Evolutionary conservation across 2,888 invertebrate genomes (phyloP).

Genomic region (Scrobipalpa atriplicella): DNA sequence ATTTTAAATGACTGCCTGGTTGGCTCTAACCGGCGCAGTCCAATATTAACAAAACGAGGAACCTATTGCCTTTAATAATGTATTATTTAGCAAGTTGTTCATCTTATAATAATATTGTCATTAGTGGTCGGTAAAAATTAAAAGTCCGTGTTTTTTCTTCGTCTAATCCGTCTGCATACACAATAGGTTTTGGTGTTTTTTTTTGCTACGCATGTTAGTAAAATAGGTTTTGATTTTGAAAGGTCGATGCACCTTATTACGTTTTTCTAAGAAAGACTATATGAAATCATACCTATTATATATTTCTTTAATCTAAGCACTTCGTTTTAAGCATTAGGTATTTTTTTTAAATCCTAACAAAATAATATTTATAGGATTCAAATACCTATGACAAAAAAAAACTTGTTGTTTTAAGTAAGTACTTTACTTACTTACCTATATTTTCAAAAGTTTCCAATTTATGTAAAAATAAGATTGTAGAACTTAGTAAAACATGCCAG

Average conservation of each 20-base stretch:
- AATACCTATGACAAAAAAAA: too few relatives aligned
- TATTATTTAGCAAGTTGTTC: slow-evolving; percentile 58
- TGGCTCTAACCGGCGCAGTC: slow-evolving; percentile 35
- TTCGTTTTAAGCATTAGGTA: not conserved
- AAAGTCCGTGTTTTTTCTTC: slow-evolving; percentile 43
- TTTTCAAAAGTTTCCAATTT: too few relatives aligned
- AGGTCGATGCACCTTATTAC: slow-evolving; percentile 22
- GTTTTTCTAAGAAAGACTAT: not conserved
- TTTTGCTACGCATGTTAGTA: slow-evolving; percentile 34
- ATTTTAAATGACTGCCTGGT: slow-evolving; percentile 46
- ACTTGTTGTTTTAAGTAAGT: too few relatives aligned
- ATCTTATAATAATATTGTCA: slow-evolving; percentile 70
- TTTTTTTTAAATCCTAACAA: too few relatives aligned
- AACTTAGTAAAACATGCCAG: too few relatives aligned
- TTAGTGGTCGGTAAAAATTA: slow-evolving; percentile 51
- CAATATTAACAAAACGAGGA: slow-evolving; percentile 54
- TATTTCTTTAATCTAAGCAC: not conserved
- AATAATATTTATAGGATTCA: too few relatives aligned
- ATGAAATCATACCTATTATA: too few relatives aligned
- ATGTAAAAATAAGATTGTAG: too few relatives aligned
- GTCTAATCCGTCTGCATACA: slow-evolving; percentile 32
- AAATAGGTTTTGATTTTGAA: slow-evolving; percentile 37
- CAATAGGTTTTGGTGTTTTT: slow-evolving; percentile 36
- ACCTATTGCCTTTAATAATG: slow-evolving; percentile 53
- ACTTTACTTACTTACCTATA: too few relatives aligned